A percentile compares a stretch with the other conserved stretches of the same genome.
These are phyloP conservation scores for Andrena camellia DNA, from an alignment of 2,888 invertebrate genomes.

Conservation along the genomic window DNA sequence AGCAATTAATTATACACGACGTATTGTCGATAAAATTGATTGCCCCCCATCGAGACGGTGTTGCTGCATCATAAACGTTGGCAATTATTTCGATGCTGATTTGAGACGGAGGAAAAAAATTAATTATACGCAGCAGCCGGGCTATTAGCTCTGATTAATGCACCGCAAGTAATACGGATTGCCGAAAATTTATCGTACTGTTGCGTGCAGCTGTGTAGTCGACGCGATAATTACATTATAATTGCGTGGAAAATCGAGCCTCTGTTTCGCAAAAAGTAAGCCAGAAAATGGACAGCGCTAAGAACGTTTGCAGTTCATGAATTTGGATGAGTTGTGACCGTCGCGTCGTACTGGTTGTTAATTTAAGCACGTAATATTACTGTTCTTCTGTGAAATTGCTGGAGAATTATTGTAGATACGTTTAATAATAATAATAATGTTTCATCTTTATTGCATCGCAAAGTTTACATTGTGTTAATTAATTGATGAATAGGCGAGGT, in stretches of 20 bases:
- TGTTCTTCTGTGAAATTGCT: neutral
- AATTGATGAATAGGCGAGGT: too few relatives aligned
- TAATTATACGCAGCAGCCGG: conserved; percentile 23
- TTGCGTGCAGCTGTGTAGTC: conserved; percentile 36
- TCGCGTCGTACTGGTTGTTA: neutral
- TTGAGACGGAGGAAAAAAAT: conserved; percentile 36
- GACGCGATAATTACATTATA: conserved; percentile 54
- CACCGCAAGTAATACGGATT: conserved; percentile 51
- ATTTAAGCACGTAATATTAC: neutral
- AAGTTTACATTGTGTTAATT: too few relatives aligned
- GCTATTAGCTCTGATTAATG: conserved; percentile 50
- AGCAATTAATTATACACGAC: neutral
- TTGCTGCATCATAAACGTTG: neutral
- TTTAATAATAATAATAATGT: neutral
- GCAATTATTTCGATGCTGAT: conserved; percentile 1
- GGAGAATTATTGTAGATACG: too few relatives aligned
- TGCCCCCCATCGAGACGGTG: neutral
- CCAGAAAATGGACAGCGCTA: neutral
- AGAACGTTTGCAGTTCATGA: neutral
- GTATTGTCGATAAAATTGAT: neutral
- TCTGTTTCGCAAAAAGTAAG: conserved; percentile 16
- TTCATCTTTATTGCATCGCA: too few relatives aligned
- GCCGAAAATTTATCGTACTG: conserved; percentile 53
- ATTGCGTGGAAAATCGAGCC: conserved; percentile 42
- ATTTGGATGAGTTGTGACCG: neutral